Base-by-base conservation (phyloP, 1,140 invertebrate genomes). In the Drosophila sechellia region DNA sequence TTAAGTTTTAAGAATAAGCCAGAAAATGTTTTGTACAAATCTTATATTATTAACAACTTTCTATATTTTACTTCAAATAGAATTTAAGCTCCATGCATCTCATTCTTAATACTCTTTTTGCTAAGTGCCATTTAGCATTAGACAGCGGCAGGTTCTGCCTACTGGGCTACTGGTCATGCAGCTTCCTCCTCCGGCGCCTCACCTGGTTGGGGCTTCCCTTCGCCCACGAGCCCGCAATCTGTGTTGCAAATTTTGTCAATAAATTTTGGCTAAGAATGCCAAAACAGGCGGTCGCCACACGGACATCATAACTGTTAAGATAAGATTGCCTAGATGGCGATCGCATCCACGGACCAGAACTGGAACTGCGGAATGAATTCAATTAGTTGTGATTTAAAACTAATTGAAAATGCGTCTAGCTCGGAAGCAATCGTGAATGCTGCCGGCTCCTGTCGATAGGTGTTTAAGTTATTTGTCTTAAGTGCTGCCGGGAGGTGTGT, bases 381-480 rank as follows among this genome's bases (percentile, higher is more conserved):
- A 86, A 89, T 86, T 87, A 86, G 83, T 83, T 87, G 75, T 86
- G 83, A 86, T 87, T 87, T 83, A 86, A 79, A 83, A 87, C 83
- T 89, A 86, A 86, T 86, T 86, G 83, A 89, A 86, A 83, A 86
- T 86, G 83, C 83, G 79, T 87, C 75, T 58, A 50, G 58, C 50
- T 64, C 55, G 53, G 70, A 49, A 61, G 63, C 49, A 58, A 59
- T 27, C 69, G 31, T 42, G 52, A 15, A 46, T 40, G 40, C 45
- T 60, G 50, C 60, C 35, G 37, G 25, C 43, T 55, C 37, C 75
- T 72, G 79, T 86, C 83, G 79, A 87, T 73, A 86, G 83, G 83
- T 86, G 83, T 86, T 86, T 77, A 86, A 86, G 84, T 81, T 86
- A 86, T 86, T 86, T 87, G 79, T 83, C 83, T 87, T 77, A 87